phyloP scores from a whole-genome alignment of 1,140 invertebrate genomes.

The Calephelis nemesis region DNA sequence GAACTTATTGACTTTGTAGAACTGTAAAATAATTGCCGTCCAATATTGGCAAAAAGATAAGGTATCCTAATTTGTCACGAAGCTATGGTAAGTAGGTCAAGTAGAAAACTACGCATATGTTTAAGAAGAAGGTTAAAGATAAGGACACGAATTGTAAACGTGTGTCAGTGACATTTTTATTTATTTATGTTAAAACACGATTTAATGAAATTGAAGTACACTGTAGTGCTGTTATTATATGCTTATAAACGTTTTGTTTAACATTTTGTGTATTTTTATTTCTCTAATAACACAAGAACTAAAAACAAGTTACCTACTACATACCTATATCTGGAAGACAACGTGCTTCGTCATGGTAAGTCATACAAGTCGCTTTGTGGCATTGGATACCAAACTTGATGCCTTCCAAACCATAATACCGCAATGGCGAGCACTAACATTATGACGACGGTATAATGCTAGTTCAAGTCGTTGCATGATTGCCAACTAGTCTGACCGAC shows the following conservation, averaged over 20 bases:
- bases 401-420: too few relatives aligned
- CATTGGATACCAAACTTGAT: too few relatives aligned
- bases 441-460: too few relatives aligned
- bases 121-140: constrained; percentile 1
- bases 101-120: constrained; percentile 2
- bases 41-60: constrained; percentile 9
- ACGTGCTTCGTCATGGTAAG: too few relatives aligned
- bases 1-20: too few relatives aligned
- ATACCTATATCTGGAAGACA: too few relatives aligned
- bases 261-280: constrained; percentile 23
- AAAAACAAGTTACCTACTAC: too few relatives aligned
- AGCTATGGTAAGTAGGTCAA: background rate
- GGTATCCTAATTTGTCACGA: background rate
- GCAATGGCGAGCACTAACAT: too few relatives aligned
- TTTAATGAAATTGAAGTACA: constrained; percentile 30
- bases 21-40: background rate
- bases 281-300: background rate
- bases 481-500: too few relatives aligned
- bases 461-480: too few relatives aligned
- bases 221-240: constrained; percentile 51
- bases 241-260: constrained; percentile 53
- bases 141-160: constrained; percentile 18
- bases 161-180: constrained; percentile 27
- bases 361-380: too few relatives aligned
- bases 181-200: constrained; percentile 30